Percentiles rank a stretch among this genome's conserved stretches.
Conservation (phyloP, 2,797 vertebrate species). For the Buceros bicornis region DNA sequence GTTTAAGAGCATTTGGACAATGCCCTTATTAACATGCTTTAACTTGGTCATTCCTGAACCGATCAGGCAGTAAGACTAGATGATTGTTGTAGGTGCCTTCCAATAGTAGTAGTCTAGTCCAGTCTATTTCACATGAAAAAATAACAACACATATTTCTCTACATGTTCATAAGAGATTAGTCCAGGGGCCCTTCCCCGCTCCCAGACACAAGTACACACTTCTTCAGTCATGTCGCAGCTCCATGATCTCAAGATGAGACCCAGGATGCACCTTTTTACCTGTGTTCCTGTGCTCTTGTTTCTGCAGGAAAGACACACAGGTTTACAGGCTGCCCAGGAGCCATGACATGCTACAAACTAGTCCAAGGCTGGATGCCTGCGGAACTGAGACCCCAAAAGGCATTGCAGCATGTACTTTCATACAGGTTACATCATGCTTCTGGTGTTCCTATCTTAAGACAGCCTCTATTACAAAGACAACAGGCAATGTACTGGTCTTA, state of each 20-base stretch:
- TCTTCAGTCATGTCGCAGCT: neutral
- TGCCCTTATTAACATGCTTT: neutral
- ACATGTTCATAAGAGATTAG: neutral
- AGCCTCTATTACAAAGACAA: neutral
- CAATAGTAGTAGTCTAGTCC: neutral
- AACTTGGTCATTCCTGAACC: neutral
- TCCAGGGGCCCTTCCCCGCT: neutral
- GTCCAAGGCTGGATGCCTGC: neutral
- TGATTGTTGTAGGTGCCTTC: neutral
- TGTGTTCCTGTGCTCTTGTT: neutral
- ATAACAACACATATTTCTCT: neutral
- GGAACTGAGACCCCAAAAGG: neutral
- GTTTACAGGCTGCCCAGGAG: neutral
- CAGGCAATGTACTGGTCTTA: fast-evolving
- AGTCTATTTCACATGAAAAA: neutral
- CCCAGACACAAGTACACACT: neutral
- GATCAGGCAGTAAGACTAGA: neutral
- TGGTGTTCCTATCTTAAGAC: neutral
- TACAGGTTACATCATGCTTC: neutral
- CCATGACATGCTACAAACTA: neutral
- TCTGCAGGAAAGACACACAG: neutral
- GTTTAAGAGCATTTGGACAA: neutral
- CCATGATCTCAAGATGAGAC: neutral
- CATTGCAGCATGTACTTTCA: neutral
- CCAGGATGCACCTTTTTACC: neutral